A percentile compares a stretch with the other conserved stretches of the same genome.
Evolutionary conservation across 1,140 invertebrate species (phyloP).

Genomic region (Bombyx mandarina): DNA sequence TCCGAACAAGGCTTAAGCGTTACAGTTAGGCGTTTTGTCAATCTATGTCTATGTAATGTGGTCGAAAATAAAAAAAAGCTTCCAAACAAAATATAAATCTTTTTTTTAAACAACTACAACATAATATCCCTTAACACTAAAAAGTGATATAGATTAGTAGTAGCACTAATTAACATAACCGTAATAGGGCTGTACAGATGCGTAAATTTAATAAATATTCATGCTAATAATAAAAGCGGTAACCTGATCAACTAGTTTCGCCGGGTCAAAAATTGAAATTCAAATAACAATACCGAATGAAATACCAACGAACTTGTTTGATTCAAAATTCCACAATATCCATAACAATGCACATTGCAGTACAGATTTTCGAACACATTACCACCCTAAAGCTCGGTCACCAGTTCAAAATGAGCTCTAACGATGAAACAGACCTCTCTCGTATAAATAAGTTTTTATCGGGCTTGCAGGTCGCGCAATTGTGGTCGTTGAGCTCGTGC

Average conservation of each 20-base stretch:
- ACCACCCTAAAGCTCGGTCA: constrained; percentile 30
- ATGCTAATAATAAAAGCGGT: no score
- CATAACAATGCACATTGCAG: constrained; percentile 55
- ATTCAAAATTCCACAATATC: constrained; percentile 43
- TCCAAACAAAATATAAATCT: not conserved
- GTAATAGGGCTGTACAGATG: no score
- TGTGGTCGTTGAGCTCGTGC: constrained; percentile 32
- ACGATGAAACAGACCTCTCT: constrained; percentile 1
- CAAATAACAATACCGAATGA: constrained; percentile 26
- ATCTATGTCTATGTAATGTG: not conserved
- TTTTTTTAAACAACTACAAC: not conserved
- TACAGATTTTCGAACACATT: constrained; percentile 45
- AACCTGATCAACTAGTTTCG: no score
- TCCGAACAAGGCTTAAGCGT: no score
- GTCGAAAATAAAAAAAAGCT: not conserved
- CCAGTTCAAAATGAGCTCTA: constrained; percentile 26
- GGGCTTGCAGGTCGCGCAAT: constrained; percentile 26
- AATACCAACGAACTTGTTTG: constrained; percentile 31
- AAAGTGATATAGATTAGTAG: not conserved
- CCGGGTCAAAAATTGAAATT: not conserved
- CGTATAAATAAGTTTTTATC: constrained; percentile 7
- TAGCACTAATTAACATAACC: not conserved
- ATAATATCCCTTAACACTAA: no score
- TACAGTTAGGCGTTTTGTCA: no score
- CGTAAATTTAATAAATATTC: no score